Percentiles rank a stretch among this genome's conserved stretches.
These are phyloP conservation scores for Apodemus agrarius DNA, from an alignment of 2,797 vertebrate species.

Conservation along the genomic window DNA sequence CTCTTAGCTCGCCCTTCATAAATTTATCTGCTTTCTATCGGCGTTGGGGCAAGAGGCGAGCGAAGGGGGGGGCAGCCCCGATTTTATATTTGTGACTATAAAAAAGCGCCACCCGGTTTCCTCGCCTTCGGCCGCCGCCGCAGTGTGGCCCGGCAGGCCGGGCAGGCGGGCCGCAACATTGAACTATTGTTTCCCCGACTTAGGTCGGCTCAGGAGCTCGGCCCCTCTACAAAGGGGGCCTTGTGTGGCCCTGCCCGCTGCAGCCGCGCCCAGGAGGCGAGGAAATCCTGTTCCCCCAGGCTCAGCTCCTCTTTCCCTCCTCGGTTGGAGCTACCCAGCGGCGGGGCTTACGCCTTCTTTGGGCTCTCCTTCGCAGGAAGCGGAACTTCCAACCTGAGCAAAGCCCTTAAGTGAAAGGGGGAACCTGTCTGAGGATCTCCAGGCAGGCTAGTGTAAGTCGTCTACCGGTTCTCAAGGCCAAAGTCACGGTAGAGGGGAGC, in stretches of 20 bases:
- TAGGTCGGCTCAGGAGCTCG: slow-evolving; percentile 45
- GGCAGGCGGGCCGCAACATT: slow-evolving; percentile 66
- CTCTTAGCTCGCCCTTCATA: slow-evolving; percentile 90
- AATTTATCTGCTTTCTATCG: slow-evolving; percentile 90
- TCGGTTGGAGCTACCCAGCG: not conserved
- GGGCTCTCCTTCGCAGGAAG: slow-evolving; percentile 43
- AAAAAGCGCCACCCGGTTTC: slow-evolving; percentile 83
- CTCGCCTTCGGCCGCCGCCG: slow-evolving; percentile 81
- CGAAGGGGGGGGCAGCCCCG: slow-evolving; percentile 77
- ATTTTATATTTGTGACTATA: slow-evolving; percentile 84
- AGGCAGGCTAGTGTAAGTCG: not conserved
- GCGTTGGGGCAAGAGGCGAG: slow-evolving; percentile 74
- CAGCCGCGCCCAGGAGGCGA: slow-evolving; percentile 65
- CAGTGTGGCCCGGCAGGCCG: slow-evolving; percentile 4
- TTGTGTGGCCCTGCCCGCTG: slow-evolving; percentile 63
- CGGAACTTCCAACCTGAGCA: slow-evolving; percentile 6
- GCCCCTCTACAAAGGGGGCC: slow-evolving; percentile 74
- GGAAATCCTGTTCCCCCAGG: slow-evolving; percentile 76
- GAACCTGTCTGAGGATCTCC: not conserved
- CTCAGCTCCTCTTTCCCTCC: slow-evolving; percentile 20
- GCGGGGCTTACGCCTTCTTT: not conserved
- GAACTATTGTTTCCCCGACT: slow-evolving; percentile 70
- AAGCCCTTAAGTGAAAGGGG: not conserved
- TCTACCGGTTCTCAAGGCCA: not conserved
- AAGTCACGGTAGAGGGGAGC: not conserved